These are phyloP conservation scores for Athalia circularis DNA, from an alignment of 2,888 invertebrate genomes.

Conservation along the genomic window DNA sequence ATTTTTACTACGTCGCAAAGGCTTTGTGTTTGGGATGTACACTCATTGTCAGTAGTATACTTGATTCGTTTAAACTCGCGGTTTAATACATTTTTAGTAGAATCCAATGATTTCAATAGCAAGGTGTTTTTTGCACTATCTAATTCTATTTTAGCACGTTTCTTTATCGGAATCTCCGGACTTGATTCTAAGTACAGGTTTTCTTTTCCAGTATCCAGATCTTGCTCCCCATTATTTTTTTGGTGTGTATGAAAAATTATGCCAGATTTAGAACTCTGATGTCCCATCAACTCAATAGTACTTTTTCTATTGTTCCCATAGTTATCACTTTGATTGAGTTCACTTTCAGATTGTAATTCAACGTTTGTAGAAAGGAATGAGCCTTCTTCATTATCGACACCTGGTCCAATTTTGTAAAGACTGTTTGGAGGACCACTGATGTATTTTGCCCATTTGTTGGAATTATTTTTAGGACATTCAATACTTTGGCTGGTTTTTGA, in stretches of 20 bases:
- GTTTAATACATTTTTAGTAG: too few species aligned
- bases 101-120: too few species aligned
- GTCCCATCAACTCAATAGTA: too few species aligned
- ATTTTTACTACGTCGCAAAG: constrained; percentile 18
- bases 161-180: neutral
- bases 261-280: too few species aligned
- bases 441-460: constrained; percentile 29
- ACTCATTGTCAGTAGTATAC: neutral
- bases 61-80: too few species aligned
- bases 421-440: neutral
- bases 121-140: neutral
- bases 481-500: neutral
- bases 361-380: neutral
- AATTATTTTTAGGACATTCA: neutral
- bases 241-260: too few species aligned
- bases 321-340: too few species aligned
- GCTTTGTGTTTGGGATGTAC: neutral
- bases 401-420: neutral
- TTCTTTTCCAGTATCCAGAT: neutral
- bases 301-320: too few species aligned
- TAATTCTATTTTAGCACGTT: neutral
- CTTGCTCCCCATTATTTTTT: too few species aligned
- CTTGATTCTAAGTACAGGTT: neutral
- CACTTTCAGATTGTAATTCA: too few species aligned
- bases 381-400: neutral